These are phyloP conservation scores for Ptilorrhoa leucosticta DNA, from an alignment of 2,113 vertebrate genomes.

Conservation along the genomic window DNA sequence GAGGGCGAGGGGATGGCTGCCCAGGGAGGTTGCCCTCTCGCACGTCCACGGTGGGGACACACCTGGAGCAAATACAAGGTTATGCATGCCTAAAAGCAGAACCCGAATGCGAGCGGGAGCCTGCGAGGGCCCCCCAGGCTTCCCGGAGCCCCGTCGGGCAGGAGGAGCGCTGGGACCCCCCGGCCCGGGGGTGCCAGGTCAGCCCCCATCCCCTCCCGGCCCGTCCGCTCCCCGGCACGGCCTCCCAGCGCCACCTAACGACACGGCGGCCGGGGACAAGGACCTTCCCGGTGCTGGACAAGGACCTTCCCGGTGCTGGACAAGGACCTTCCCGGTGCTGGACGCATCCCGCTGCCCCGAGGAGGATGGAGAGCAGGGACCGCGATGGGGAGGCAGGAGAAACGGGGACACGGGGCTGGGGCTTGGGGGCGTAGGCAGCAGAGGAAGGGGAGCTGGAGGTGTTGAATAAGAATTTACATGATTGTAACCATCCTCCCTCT, in stretches of 20 bases:
- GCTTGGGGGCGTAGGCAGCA: background rate
- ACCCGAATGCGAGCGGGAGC: fast-evolving
- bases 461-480: background rate
- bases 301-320: too few species aligned
- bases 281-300: fast-evolving
- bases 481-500: background rate
- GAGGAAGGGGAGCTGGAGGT: background rate
- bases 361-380: background rate
- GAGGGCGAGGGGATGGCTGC: fast-evolving
- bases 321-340: fast-evolving
- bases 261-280: background rate
- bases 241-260: conserved; percentile 50
- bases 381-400: background rate
- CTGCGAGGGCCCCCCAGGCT: background rate
- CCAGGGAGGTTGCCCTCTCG: background rate
- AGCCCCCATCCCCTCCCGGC: background rate
- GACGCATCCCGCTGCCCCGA: fast-evolving
- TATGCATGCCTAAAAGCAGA: background rate
- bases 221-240: background rate
- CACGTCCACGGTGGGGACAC: fast-evolving
- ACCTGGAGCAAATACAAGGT: background rate
- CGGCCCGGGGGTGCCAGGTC: fast-evolving
- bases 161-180: background rate
- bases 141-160: background rate
- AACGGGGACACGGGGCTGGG: background rate